Percentiles rank a stretch among this genome's conserved stretches.
Evolutionary conservation across 2,797 vertebrate species (phyloP).

Genomic region (Siniperca obscura): DNA sequence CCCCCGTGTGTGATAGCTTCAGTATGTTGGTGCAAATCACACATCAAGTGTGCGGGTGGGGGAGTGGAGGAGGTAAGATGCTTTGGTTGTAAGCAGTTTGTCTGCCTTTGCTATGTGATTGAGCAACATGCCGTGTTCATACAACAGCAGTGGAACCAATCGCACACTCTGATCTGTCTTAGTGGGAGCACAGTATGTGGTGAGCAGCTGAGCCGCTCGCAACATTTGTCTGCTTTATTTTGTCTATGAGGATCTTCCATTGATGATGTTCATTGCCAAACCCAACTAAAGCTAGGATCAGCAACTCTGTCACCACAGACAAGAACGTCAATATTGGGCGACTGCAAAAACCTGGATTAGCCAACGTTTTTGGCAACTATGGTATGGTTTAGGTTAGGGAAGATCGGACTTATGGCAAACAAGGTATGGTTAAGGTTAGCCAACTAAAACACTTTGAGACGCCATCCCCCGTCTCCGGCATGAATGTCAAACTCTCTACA

Average conservation of each 20-base stretch:
- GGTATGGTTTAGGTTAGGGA: not conserved
- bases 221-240: not conserved
- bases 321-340: too few species aligned
- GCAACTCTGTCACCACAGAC: not conserved
- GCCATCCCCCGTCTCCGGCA: not conserved
- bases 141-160: constrained; percentile 37
- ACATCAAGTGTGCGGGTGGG: constrained; percentile 23
- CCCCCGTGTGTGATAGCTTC: constrained; percentile 50
- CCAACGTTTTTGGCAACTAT: not conserved
- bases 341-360: not conserved
- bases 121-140: constrained; percentile 32
- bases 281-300: not conserved
- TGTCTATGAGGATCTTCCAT: not conserved
- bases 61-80: constrained; percentile 31
- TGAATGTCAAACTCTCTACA: not conserved
- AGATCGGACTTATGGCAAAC: not conserved
- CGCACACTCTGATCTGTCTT: constrained; percentile 44
- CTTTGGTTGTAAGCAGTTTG: constrained; percentile 59
- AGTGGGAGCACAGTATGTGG: constrained; percentile 39
- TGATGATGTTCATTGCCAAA: not conserved
- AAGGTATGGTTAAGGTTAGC: not conserved
- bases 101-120: constrained; percentile 48
- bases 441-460: not conserved
- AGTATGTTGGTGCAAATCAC: constrained; percentile 55
- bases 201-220: not conserved